These are phyloP conservation scores for Heliconius eleuchia DNA, from an alignment of 1,140 invertebrate genomes.

Conservation along the genomic window DNA sequence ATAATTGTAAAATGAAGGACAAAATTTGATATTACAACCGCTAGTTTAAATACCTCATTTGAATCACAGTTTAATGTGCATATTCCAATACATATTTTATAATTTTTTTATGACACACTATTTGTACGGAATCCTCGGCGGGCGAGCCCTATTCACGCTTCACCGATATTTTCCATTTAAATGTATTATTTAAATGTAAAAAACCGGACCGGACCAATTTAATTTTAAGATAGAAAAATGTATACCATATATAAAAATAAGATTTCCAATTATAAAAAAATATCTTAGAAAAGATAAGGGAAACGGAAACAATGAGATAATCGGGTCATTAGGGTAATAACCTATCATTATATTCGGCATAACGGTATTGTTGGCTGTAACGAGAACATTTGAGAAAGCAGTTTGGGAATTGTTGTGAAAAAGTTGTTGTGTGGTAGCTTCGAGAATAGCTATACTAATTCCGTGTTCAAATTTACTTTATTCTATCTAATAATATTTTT, in stretches of 20 bases:
- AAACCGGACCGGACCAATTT: not conserved
- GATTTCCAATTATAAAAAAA: constrained; percentile 22
- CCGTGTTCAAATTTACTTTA: not conserved
- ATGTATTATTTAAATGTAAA: not conserved
- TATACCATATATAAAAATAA: not conserved
- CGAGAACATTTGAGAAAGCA: constrained; percentile 28
- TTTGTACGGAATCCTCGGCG: no score
- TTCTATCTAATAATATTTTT: no score
- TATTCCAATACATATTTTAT: no score
- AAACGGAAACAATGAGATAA: constrained; percentile 30
- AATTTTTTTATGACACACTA: no score
- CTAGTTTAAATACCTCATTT: no score
- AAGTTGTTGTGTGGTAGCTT: constrained; percentile 26
- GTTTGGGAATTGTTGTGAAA: constrained; percentile 40
- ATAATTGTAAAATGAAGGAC: no score
- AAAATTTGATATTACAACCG: no score
- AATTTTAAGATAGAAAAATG: not conserved
- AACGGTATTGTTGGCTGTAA: constrained; percentile 38
- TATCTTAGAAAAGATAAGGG: constrained; percentile 14
- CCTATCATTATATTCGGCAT: constrained; percentile 34
- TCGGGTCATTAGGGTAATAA: constrained; percentile 34
- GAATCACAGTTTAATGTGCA: no score
- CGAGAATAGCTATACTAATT: not conserved
- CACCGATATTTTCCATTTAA: not conserved
- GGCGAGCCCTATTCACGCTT: no score